phyloP scores from a whole-genome alignment of 2,113 vertebrate genomes.

The Onychorhynchus coronatus region DNA sequence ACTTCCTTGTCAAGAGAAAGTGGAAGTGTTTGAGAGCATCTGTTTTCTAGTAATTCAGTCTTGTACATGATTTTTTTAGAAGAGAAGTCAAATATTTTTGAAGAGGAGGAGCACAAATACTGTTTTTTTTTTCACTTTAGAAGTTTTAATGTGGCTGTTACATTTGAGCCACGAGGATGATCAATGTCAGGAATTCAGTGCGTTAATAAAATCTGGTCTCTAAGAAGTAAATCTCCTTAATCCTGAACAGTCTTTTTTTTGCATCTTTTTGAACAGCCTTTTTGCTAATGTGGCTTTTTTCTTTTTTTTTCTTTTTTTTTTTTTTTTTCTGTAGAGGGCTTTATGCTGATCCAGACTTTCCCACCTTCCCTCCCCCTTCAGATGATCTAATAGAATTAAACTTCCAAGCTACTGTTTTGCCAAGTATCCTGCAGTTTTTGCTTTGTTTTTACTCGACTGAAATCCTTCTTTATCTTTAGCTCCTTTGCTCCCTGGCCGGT shows the following conservation, averaged over 20 bases:
- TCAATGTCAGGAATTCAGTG: not conserved
- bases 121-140: rapidly evolving
- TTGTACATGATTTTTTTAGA: not conserved
- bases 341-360: not conserved
- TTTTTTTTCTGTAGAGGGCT: not conserved
- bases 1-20: not conserved
- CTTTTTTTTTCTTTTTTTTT: not conserved
- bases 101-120: not conserved
- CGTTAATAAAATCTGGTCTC: not conserved
- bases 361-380: not conserved
- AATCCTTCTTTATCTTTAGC: not conserved
- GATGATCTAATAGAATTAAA: not conserved
- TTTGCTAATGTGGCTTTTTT: not conserved
- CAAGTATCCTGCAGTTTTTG: not conserved
- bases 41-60: not conserved
- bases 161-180: not conserved
- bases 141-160: not conserved
- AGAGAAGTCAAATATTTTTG: not conserved
- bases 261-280: not conserved
- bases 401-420: not conserved
- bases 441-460: not conserved
- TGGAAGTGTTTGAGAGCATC: not conserved
- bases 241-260: not conserved
- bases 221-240: not conserved
- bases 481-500: not conserved